Evolutionary conservation across 2,113 vertebrate genomes (phyloP).

Genomic region (Brienomyrus brachyistius): DNA sequence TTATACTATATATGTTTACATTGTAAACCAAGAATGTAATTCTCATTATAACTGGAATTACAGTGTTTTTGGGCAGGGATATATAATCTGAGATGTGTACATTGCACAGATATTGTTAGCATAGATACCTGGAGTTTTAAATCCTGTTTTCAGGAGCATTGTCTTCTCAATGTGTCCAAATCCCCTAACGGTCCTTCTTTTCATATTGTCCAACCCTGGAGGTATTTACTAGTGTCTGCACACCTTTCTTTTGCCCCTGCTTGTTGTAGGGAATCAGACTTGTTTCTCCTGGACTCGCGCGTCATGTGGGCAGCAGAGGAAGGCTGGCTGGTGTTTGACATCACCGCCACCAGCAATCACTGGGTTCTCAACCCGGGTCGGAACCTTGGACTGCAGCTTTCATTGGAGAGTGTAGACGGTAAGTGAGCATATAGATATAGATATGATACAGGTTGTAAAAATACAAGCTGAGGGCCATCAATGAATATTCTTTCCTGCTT

Average conservation of each 20-base stretch:
- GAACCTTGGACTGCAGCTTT: slow-evolving; percentile 84
- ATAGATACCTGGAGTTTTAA: neutral
- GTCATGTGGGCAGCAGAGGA: slow-evolving; percentile 87
- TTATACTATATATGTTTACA: neutral
- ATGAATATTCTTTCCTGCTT: neutral
- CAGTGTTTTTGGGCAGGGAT: neutral
- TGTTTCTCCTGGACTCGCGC: slow-evolving; percentile 79
- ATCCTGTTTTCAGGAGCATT: neutral
- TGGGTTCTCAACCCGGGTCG: slow-evolving; percentile 85
- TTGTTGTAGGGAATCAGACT: slow-evolving; percentile 70
- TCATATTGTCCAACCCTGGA: neutral
- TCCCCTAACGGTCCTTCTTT: neutral
- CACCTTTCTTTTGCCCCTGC: neutral
- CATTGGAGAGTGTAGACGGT: slow-evolving; percentile 76
- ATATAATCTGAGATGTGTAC: neutral
- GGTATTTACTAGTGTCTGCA: neutral
- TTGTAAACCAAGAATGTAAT: neutral
- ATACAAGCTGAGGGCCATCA: neutral
- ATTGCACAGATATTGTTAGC: neutral
- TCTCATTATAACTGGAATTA: neutral
- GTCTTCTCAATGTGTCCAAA: neutral
- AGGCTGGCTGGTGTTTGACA: slow-evolving; percentile 92
- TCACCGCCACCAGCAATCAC: slow-evolving; percentile 84
- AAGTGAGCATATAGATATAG: slow-evolving; percentile 40
- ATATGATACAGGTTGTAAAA: neutral